Base-by-base conservation (phyloP, 1,140 invertebrate species). In the Drosophila chauvacae region DNA sequence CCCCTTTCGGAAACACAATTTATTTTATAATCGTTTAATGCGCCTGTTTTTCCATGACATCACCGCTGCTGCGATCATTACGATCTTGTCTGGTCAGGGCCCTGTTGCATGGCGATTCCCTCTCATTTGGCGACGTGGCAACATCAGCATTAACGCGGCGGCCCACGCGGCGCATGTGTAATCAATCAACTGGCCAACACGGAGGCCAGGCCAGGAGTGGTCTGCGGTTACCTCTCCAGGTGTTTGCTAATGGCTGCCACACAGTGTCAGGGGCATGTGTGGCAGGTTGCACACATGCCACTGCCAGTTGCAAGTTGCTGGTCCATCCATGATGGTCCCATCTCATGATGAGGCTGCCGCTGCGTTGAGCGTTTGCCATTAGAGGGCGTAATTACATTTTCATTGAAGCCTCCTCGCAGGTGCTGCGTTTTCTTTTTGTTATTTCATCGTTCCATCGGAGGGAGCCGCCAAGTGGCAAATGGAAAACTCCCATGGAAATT, bases 321-420 rank as follows among this genome's bases (percentile, higher is more conserved):
- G 11, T 37, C 35, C 35, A 37, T 35, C 33, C 33, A 11, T 1
- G 33, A 33, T 10, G 3, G 20, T 20, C 62, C 66, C 62, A 70
- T 63, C 56, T 47, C 64, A 56, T 55, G 69, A 56, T 79, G 82
- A 58, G 41, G 53, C 66, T 77, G 63, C 35, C 35, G 35, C 71
- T 64, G 73, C 84, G 53, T 26, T 56, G 35, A 56, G 14, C 53
- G 35, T n/a, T 56, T 56, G 53, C 53, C 53, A 83, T 87, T 84
- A 61, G 84, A 90, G 78, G 85, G 81, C 85, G 86, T 90, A 90
- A 90, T 90, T 90, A 85, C 81, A 90, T 90, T 90, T 90, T 90
- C 77, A 88, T 88, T 88, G 78, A 88, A 64, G 71, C 44, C 47
- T 51, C 60, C 23, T 23, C 48, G 33, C 81, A 76, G 80, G 56